Evolutionary conservation across 1,140 invertebrate genomes (phyloP).

Genomic region (Ganaspis sp.): DNA sequence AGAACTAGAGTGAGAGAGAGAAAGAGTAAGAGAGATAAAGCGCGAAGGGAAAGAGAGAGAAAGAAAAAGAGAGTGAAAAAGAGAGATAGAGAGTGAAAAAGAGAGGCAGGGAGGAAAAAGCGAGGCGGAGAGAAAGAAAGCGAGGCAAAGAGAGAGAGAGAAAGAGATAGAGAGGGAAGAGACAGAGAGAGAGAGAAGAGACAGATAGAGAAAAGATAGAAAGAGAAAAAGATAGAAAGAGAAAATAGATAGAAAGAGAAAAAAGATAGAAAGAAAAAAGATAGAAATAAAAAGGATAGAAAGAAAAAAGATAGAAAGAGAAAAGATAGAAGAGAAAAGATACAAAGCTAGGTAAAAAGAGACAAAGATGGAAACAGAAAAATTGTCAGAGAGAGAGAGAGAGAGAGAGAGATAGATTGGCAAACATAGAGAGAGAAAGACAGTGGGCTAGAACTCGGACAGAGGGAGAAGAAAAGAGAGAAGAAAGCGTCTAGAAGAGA

Average conservation of each 20-base stretch:
- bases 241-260: slow-evolving; percentile 41
- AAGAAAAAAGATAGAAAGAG: slow-evolving; percentile 32
- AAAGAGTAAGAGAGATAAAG: slow-evolving; percentile 34
- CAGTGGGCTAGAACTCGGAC: too few relatives aligned
- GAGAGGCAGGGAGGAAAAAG: slow-evolving; percentile 34
- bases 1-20: slow-evolving; percentile 38
- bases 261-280: slow-evolving; percentile 36
- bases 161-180: slow-evolving; percentile 41
- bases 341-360: slow-evolving; percentile 35
- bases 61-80: slow-evolving; percentile 35
- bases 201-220: slow-evolving; percentile 34
- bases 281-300: too few relatives aligned
- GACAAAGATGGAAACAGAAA: slow-evolving; percentile 39
- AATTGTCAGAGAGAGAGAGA: slow-evolving; percentile 38
- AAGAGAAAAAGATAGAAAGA: slow-evolving; percentile 35
- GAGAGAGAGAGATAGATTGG: slow-evolving; percentile 20
- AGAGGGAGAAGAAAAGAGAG: slow-evolving; percentile 33
- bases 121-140: slow-evolving; percentile 35
- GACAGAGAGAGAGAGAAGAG: slow-evolving; percentile 35
- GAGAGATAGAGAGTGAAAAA: slow-evolving; percentile 32
- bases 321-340: slow-evolving; percentile 36
- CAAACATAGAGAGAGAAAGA: slow-evolving; percentile 42
- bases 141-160: slow-evolving; percentile 43
- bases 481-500: slow-evolving; percentile 3
- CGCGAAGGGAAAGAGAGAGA: slow-evolving; percentile 41